Base-by-base conservation (phyloP, 1,140 invertebrate genomes). In the Trichomalopsis sarcophagae region DNA sequence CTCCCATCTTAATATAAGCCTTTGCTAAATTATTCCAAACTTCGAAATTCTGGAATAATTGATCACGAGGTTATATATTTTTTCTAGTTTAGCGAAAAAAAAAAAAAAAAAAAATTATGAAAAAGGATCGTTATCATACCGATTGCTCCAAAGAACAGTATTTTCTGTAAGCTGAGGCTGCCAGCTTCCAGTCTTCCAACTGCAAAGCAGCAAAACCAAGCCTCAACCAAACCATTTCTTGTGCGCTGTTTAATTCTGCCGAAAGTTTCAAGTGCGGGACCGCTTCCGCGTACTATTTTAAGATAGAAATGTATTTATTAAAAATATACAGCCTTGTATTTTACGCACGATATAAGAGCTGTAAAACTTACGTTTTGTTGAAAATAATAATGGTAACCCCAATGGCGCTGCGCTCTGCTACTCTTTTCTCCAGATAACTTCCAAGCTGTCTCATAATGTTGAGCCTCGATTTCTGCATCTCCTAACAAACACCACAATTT, bases 11-110 rank as follows among this genome's bases (percentile, higher is more conserved):
- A 10, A 98, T 96, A 88, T 99, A 98, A 6, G 97, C 97, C 91
- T 98, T 98, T 14, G 98, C 97, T 77, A 99, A 93, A 93, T 99
- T 99, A 92, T 99, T 99, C 99, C 99, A 99, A 0, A 97, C 98
- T 93, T 99, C 98, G 91, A 98, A 99, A 86, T 96, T 96, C 93
- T 97, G 44, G 73, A 89, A 89, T 40, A 13, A 0, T 36, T 66
- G 21, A 73, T 62, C 30, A 75, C 36, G 1, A 23, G 7, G 44
- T 23, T 30, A n/a, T 9, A 44, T 27, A 81, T 68, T 81, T n/a
- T 68, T 40, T 75, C 44, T 47, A 14, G 21, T 3, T 33, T 33
- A 9, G 23, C 2, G 2, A 27, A 27, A 27, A 27, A n/a, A 9
- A 30, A 14, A 27, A 27, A 27, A 27, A 27, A n/a, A 9, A 30